phyloP scores from a whole-genome alignment of 2,888 invertebrate species.

The Leptopterna dolabrata region DNA sequence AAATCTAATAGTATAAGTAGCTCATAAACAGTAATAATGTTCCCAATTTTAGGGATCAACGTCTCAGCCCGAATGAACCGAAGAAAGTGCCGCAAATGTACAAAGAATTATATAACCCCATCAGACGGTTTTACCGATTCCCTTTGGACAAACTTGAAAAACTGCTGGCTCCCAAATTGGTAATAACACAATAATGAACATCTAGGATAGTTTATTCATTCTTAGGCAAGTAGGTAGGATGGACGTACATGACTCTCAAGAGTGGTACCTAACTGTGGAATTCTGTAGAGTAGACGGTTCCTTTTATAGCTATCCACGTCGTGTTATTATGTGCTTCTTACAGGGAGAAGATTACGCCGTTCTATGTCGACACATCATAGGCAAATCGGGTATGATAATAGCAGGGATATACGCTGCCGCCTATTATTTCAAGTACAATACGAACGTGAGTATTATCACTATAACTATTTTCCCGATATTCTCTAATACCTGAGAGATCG shows the following conservation, averaged over 20 bases:
- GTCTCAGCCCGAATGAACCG: constrained; percentile 78
- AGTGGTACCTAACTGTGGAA: too few species aligned
- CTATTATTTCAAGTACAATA: constrained; percentile 87
- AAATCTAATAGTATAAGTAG: too few species aligned
- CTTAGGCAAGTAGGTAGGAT: too few species aligned
- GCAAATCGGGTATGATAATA: not conserved
- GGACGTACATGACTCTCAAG: too few species aligned
- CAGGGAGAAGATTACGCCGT: not conserved
- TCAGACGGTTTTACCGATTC: constrained; percentile 78
- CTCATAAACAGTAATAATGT: not conserved
- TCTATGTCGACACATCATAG: not conserved
- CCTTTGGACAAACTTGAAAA: constrained; percentile 77
- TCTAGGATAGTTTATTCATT: too few species aligned
- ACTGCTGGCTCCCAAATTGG: constrained; percentile 73
- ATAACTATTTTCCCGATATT: not conserved
- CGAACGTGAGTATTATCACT: constrained; percentile 73
- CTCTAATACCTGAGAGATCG: not conserved
- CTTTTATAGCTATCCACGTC: too few species aligned
- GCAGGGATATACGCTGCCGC: constrained; percentile 70
- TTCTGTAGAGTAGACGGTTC: too few species aligned
- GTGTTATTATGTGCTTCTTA: not conserved
- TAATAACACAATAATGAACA: constrained; percentile 65
- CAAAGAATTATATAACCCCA: constrained; percentile 77
- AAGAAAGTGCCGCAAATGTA: constrained; percentile 74
- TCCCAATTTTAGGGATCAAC: constrained; percentile 74